phyloP scores from a whole-genome alignment of 2,113 vertebrate species.

The Maccullochella peelii region DNA sequence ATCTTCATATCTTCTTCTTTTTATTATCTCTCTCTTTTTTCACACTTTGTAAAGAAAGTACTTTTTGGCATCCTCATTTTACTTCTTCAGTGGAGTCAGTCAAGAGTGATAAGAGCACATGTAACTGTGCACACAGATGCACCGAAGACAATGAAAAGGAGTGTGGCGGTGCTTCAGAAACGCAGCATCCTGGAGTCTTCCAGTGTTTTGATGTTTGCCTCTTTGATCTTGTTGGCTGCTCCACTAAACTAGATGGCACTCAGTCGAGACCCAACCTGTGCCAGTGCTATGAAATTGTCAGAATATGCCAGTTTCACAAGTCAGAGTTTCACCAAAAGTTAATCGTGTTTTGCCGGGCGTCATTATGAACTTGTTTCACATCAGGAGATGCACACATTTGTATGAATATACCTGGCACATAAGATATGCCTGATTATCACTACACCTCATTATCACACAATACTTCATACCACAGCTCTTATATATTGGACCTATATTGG shows the following conservation, averaged over 20 bases:
- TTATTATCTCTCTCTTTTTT: not conserved
- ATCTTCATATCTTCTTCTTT: not conserved
- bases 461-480: not conserved
- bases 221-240: constrained; percentile 67
- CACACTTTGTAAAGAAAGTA: constrained; percentile 13
- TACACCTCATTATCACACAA: not conserved
- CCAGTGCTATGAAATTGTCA: constrained; percentile 42
- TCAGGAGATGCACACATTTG: not conserved
- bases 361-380: constrained; percentile 23
- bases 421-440: not conserved
- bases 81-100: constrained; percentile 20
- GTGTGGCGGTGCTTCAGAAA: constrained; percentile 30
- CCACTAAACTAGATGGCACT: constrained; percentile 62
- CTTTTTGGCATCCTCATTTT: constrained; percentile 38
- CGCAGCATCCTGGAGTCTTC: constrained; percentile 33
- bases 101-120: constrained; percentile 20
- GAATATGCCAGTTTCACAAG: constrained; percentile 38
- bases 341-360: constrained; percentile 7
- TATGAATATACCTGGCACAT: not conserved
- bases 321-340: constrained; percentile 30
- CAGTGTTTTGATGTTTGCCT: constrained; percentile 55
- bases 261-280: constrained; percentile 50
- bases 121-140: constrained; percentile 25
- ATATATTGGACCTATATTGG: too few relatives aligned
- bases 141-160: constrained; percentile 46